Evolutionary conservation across 2,797 vertebrate genomes (phyloP), one percentile per base, ranked within the genome.

Genomic region (Chelidonichthys spinosus): DNA sequence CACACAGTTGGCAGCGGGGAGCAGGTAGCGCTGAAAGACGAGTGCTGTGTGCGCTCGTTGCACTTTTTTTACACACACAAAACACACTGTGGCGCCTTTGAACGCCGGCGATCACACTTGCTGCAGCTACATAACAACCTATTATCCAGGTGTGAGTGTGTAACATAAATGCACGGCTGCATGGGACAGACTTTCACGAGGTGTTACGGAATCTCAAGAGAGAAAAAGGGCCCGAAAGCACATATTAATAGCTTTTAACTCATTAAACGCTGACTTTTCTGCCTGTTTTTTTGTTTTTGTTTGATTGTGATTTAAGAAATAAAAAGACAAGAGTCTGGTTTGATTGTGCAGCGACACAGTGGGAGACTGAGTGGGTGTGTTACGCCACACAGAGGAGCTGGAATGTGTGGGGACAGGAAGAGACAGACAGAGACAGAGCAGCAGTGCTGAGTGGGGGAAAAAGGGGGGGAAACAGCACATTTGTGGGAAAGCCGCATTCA

Each of bases 391-490:
- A 76, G 81, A 76, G 60, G 73, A 71, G 83, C 72, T 55, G 90
- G 87, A 93, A 92, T 90, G 89, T 90, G 83, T 78, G 85, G 84
- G 78, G 87, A 88, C 85, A 79, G 84, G 81, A 87, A 85, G 74
- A 86, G 82, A 78, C 64, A 72, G 78, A 85, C 80, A 78, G 72
- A 79, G 78, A 68, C 73, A 66, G 75, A 71, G 70, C 69, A 46
- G 76, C 68, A 78, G 55, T 80, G 85, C 84, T 75, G 79, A 89
- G 85, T 84, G 62, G 37, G 62, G 60, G 13, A 55, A 69, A 71
- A 55, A 7, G 11, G 44, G 50, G 55, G 10, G 47, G 13, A 6
- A 17, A 35, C 11, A 43, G 59, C 35, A 36, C 64, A 69, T 84
- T 75, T 69, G 73, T 32, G 64, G 64, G 63, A 66, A 69, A 78